Evolutionary conservation across 2,797 vertebrate genomes (phyloP).

Genomic region (Tinamus major): DNA sequence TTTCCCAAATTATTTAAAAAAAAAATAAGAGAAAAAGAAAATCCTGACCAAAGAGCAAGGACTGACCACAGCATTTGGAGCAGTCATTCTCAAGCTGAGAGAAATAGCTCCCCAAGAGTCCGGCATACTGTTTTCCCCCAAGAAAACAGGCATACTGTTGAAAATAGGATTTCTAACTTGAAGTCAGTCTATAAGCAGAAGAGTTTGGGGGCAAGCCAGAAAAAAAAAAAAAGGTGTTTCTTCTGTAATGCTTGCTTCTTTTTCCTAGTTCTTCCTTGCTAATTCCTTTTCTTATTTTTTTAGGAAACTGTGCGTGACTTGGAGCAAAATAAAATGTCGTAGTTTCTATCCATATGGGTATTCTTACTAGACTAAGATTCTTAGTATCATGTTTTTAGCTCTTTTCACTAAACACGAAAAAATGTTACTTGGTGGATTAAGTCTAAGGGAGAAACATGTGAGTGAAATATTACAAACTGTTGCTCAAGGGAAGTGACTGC

Average conservation of each 20-base stretch:
- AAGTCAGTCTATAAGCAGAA: background rate
- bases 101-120: background rate
- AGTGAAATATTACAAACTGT: background rate
- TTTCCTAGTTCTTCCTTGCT: background rate
- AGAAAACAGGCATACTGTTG: background rate
- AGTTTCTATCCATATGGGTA: background rate
- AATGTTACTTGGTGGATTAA: background rate
- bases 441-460: background rate
- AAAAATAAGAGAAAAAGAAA: too few relatives aligned
- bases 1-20: background rate
- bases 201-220: background rate
- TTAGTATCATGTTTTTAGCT: accelerated
- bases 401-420: background rate
- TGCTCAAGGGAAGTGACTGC: background rate
- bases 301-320: background rate
- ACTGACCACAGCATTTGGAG: accelerated
- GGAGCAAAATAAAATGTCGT: background rate
- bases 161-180: background rate
- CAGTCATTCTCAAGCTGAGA: accelerated
- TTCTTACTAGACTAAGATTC: background rate
- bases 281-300: background rate
- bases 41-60: background rate
- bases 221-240: background rate
- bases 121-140: too few relatives aligned
- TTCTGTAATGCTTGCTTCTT: background rate